phyloP scores from a whole-genome alignment of 35 echinoderm and acorn worm genomes.

The Holothuria glaberrima region DNA sequence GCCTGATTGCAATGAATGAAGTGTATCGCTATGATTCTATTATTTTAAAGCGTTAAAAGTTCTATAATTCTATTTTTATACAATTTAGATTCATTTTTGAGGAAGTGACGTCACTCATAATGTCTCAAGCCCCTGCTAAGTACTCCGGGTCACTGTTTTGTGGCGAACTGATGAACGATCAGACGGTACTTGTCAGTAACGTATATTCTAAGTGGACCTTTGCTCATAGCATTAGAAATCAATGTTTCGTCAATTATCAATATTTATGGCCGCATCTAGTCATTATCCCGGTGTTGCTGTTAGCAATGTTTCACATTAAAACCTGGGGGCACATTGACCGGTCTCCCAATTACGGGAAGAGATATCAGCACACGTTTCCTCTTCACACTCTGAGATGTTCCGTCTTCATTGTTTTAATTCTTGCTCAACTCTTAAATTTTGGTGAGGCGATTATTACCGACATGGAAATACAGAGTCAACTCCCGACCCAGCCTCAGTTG shows the following conservation, averaged over 20 bases:
- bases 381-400: not conserved
- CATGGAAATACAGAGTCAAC: not conserved
- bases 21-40: too few relatives aligned
- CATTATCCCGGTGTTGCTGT: not conserved
- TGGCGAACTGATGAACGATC: not conserved
- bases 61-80: too few relatives aligned
- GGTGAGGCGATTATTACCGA: slow-evolving; percentile 35
- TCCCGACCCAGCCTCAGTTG: slow-evolving; percentile 52
- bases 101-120: too few relatives aligned
- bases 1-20: too few relatives aligned
- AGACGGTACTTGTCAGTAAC: not conserved
- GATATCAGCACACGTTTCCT: slow-evolving; percentile 14
- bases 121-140: too few relatives aligned
- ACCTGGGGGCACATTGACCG: slow-evolving; percentile 15
- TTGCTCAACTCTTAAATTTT: not conserved
- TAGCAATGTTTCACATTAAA: slow-evolving; percentile 6
- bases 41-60: too few relatives aligned
- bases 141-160: not conserved
- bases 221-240: not conserved
- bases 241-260: slow-evolving; percentile 25
- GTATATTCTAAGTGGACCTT: not conserved
- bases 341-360: slow-evolving; percentile 34
- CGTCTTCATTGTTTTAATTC: not conserved
- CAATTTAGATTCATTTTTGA: too few relatives aligned
- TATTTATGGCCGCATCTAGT: slow-evolving; percentile 40